Evolutionary conservation across 2,888 invertebrate genomes (phyloP).

Genomic region (Rutpela maculata): DNA sequence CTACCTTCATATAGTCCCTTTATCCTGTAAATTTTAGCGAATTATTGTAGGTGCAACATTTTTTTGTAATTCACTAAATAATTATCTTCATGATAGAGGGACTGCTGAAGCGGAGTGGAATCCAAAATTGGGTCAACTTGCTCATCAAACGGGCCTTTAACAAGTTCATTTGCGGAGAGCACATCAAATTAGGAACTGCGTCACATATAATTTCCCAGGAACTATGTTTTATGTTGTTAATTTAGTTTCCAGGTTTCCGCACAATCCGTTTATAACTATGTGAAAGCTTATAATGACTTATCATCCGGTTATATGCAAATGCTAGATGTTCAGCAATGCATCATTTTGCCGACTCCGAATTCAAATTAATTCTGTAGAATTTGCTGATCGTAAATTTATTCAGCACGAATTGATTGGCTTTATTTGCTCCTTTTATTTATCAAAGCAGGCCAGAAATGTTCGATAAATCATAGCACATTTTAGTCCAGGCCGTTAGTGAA

Average conservation of each 20-base stretch:
- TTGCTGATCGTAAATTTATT: constrained; percentile 36
- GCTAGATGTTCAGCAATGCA: constrained; percentile 23
- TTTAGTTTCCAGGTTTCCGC: constrained; percentile 25
- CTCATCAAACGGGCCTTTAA: constrained; percentile 5
- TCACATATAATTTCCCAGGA: constrained; percentile 30
- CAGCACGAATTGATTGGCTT: constrained; percentile 21
- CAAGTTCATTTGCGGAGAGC: constrained; percentile 9
- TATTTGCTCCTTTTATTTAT: constrained; percentile 33
- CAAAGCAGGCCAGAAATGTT: constrained; percentile 11
- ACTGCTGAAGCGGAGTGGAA: background rate
- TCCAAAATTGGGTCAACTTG: background rate
- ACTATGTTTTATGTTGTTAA: constrained; percentile 28
- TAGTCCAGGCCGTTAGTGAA: background rate
- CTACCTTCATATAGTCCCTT: too few relatives aligned
- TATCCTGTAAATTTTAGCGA: too few relatives aligned
- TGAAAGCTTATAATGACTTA: constrained; percentile 30
- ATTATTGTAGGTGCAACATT: too few relatives aligned
- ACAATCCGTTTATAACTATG: constrained; percentile 27
- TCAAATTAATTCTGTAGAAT: constrained; percentile 33
- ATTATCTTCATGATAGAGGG: background rate
- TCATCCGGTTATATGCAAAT: constrained; percentile 33
- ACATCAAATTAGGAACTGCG: constrained; percentile 21
- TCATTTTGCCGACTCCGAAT: constrained; percentile 29
- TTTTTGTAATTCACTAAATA: too few relatives aligned
- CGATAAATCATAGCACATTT: constrained; percentile 15